Evolutionary conservation across 2,888 invertebrate species (phyloP), one percentile per base, ranked within the genome.

Genomic region (Apeira syringaria): DNA sequence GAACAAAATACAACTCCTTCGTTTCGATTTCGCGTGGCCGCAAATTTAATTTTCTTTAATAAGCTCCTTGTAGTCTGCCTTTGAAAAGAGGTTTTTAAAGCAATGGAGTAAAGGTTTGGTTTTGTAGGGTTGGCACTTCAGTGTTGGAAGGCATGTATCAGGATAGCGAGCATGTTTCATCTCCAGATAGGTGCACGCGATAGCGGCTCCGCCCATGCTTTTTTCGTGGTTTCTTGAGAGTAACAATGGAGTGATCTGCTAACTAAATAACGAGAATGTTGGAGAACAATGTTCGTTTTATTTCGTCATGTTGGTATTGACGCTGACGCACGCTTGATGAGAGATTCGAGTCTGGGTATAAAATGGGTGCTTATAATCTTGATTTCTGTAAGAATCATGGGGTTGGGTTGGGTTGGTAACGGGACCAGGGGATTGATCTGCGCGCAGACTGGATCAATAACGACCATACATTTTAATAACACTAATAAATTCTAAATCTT

Each of bases 31-130:
- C 78, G 82, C 83, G 75, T 78, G 80, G 80, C 83, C 70, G 82
- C 80, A 79, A 83, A 83, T 87, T 89, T 84, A 89, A 87, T 88
- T 88, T 88, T 86, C 84, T 87, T 87, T 87, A 88, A 86, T 87
- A 88, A 88, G 86, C 76, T 75, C 52, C 59, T 60, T 57, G 48
- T 28, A 48, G 44, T 42, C 20, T 25, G 22, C 22, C 48, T 50
- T 9, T 39, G 52, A 47, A 76, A 61, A 57, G 36, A 61, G 38
- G 22, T 49, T 68, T 66, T 65, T 81, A 60, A 55, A 11, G 0
- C 7, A 0, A 15, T 5, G n/a, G 17, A 2, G 34, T 61, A 66
- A n/a, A 28, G 53, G 66, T 62, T 32, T 48, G 35, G 31, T 56
- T 41, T 77, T 22, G 65, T 24, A 31, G 44, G 66, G 22, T 8